Evolutionary conservation across 2,888 invertebrate genomes (phyloP), one percentile per base, ranked within the genome.

Genomic region (Branchellion lobata): DNA sequence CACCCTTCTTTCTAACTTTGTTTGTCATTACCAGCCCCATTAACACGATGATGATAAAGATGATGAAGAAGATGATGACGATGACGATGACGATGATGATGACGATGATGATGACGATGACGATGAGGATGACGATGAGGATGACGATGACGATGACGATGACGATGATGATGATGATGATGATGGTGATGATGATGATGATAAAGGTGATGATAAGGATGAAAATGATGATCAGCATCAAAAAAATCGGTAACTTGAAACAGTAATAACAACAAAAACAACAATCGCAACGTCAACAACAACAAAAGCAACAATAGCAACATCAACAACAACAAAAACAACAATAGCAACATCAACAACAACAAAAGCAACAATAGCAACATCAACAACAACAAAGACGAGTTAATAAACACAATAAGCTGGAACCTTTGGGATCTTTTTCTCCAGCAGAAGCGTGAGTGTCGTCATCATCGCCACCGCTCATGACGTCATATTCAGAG

Each of bases 111-210:
- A 72, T 21, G 57, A 51, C 18, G 24, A 31, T 29, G 21, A 29
- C 2, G 34, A 0, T 0, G 14, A 36, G 31, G 3, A 24, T 5
- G 1, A 29, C 2, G 14, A 72, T 29, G 71, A 71, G 11, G 72
- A 11, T n/a, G 72, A 72, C 27, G 72, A 34, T 72, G 72, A 72
- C 33, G 72, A 72, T 33, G 34, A 72, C 33, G 31, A 72, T 33
- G 72, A 29, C 33, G 31, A 72, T 29, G 14, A 11, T 72, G 34
- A 11, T 72, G 14, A 11, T 11, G 31, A n/a, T n/a, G 5, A n/a
- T 72, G 11, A 72, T 72, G 18, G 72, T 72, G 72, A 72, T 29
- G 31, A 33, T 18, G 72, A 29, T 72, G 34, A 33, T 72, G 40
- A 40, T 75, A n/a, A n/a, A n/a, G n/a, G n/a, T n/a, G n/a, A n/a